Base-by-base conservation (phyloP, 30 jellyfish, hydroid and myxozoan genomes). In the Aurelia coerulea region DNA sequence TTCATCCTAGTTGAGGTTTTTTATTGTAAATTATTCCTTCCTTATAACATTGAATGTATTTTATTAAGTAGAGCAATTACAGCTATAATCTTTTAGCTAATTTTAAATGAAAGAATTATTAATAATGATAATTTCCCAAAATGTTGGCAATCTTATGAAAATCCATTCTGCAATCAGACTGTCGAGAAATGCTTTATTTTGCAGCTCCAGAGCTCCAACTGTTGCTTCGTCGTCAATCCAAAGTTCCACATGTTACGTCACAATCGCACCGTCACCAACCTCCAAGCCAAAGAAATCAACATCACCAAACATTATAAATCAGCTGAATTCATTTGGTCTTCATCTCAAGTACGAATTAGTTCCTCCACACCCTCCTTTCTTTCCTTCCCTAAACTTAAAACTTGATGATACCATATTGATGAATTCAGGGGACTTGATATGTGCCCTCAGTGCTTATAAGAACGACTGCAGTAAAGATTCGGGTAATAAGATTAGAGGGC, bases 331-430 rank as follows among this genome's bases (percentile, higher is more conserved):
- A 8, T 74, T 75, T 46, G 70, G 69, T 18, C n/a, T 90, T 63
- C 91, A 86, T 42, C 54, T 91, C 29, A 87, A 68, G 16, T 94
- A 94, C 79, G 99, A 94, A 74, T 87, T 90, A 23, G 74, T 89
- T 5, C 97, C 97, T 1, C 97, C 96, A 35, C 88, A 84, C 29
- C 97, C 97, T 12, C 99, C 92, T 4, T 89, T 94, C 62, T 68
- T 79, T 53, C 92, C 97, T 19, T 84, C 99, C 1, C 82, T 94
- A 1, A 73, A 86, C 83, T 72, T 94, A 63, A 88, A 94, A 60
- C 78, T 84, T 16, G 81, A 74, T 14, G 90, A 90, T 66, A 89
- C 89, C 35, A 66, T 94, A 15, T 58, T 94, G 69, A 35, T 94
- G 50, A 94, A 94, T 62, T 84, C 96, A 9, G 99, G 99, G 4